These are phyloP conservation scores for Tamandua tetradactyla DNA, from an alignment of 2,797 vertebrate species.

Conservation along the genomic window DNA sequence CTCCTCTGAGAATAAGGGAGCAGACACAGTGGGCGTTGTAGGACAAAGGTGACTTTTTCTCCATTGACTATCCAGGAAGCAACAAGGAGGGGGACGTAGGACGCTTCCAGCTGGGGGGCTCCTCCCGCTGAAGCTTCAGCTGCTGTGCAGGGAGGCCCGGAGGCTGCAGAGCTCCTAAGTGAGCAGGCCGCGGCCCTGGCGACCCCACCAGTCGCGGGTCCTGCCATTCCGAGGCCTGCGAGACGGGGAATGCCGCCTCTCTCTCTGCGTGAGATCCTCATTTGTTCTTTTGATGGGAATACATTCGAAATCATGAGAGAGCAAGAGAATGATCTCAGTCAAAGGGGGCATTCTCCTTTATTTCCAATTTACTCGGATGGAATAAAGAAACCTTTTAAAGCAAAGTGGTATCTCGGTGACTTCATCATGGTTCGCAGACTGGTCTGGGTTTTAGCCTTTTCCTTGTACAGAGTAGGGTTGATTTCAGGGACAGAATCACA, in stretches of 20 bases:
- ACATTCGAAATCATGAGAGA: not conserved
- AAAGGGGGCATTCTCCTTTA: not conserved
- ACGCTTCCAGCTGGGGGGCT: not conserved
- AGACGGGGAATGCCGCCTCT: not conserved
- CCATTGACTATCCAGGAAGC: not conserved
- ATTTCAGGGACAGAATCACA: not conserved
- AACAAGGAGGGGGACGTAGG: not conserved
- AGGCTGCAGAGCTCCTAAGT: too few species aligned
- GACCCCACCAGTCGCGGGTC: too few species aligned
- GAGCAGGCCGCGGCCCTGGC: not conserved
- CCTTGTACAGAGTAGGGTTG: not conserved
- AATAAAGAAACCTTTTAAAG: not conserved
- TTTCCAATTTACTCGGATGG: not conserved
- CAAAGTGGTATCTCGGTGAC: not conserved
- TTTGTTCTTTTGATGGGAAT: not conserved
- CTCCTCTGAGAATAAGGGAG: not conserved
- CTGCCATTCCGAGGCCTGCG: not conserved
- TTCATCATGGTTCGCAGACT: not conserved
- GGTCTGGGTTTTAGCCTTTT: not conserved
- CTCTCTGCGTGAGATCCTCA: not conserved
- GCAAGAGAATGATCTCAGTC: not conserved
- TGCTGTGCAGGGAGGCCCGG: too few species aligned
- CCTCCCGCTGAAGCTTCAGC: too few species aligned
- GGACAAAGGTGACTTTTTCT: constrained; percentile 10
- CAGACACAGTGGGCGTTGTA: not conserved